phyloP scores from a whole-genome alignment of 2,113 vertebrate genomes.

The Brienomyrus longianalis region DNA sequence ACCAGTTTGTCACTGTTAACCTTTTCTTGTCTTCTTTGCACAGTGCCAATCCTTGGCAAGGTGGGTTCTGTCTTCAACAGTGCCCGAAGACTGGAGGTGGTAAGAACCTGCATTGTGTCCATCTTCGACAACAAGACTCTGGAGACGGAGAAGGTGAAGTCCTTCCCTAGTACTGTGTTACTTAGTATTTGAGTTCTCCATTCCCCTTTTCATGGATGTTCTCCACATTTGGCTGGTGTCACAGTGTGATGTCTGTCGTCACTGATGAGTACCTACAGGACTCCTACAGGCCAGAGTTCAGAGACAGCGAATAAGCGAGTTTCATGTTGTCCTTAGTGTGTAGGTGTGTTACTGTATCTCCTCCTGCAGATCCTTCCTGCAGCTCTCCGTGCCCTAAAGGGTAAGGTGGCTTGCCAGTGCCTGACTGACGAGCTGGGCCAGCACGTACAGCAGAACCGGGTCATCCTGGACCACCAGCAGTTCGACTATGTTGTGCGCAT shows the following conservation, averaged over 20 bases:
- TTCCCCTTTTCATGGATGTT: neutral
- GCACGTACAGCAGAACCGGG: conserved; percentile 88
- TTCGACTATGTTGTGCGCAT: conserved; percentile 92
- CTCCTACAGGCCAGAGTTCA: neutral
- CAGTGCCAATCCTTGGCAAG: conserved; percentile 88
- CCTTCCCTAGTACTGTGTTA: neutral
- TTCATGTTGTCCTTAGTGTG: neutral
- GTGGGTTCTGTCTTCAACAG: conserved; percentile 86
- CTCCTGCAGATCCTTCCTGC: conserved; percentile 78
- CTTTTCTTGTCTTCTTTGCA: neutral
- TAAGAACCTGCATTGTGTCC: conserved; percentile 85
- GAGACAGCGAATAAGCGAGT: neutral
- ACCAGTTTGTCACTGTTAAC: neutral
- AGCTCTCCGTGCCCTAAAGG: conserved; percentile 86
- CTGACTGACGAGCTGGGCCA: conserved; percentile 84
- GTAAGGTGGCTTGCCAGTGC: conserved; percentile 87
- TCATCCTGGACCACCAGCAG: conserved; percentile 93
- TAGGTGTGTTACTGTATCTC: neutral
- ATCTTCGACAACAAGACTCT: conserved; percentile 95
- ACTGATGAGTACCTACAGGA: neutral
- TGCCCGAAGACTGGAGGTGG: conserved; percentile 91
- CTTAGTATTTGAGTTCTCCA: neutral
- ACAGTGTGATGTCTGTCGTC: neutral
- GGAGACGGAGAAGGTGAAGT: conserved; percentile 93
- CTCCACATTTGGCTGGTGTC: neutral